Evolutionary conservation across 92 coral and sea anemone genomes (phyloP).

Genomic region (Paramuricea clavata): DNA sequence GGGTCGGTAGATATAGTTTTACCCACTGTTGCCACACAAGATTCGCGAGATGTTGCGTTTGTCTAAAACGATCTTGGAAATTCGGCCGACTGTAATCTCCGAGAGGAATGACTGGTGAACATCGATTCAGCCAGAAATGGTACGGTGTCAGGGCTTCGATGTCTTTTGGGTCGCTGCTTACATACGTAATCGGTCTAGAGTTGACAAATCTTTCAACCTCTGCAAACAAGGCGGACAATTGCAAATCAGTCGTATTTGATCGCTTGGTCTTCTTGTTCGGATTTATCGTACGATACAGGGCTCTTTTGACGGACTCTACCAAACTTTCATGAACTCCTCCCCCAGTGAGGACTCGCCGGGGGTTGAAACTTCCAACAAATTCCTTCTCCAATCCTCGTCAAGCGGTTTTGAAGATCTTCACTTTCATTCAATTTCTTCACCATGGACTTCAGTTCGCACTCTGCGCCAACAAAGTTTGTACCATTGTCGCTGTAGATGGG

Average conservation of each 20-base stretch:
- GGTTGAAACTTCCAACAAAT: conserved; percentile 8
- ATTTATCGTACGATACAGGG: conserved; percentile 1
- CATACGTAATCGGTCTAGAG: conserved; percentile 27
- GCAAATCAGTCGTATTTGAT: background rate
- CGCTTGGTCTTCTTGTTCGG: background rate
- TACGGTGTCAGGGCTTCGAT: conserved; percentile 34
- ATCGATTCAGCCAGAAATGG: conserved; percentile 35
- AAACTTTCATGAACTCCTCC: conserved; percentile 14
- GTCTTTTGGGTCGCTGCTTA: conserved; percentile 24
- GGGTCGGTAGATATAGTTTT: too few relatives aligned
- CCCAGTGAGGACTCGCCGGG: conserved; percentile 19
- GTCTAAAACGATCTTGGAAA: background rate
- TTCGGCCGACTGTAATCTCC: conserved; percentile 36
- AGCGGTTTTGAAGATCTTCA: background rate
- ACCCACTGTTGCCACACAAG: too few relatives aligned
- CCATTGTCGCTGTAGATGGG: conserved; percentile 17
- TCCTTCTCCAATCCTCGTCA: background rate
- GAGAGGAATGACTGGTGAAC: conserved; percentile 30
- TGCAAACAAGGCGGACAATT: conserved; percentile 12
- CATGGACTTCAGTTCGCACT: conserved; percentile 10
- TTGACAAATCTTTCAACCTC: conserved; percentile 39
- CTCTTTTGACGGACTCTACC: conserved; percentile 27
- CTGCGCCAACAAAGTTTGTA: conserved; percentile 8
- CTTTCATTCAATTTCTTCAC: background rate
- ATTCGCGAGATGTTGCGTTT: too few relatives aligned